Base-by-base conservation (phyloP, 1,140 invertebrate species). In the Whitmania pigra region DNA sequence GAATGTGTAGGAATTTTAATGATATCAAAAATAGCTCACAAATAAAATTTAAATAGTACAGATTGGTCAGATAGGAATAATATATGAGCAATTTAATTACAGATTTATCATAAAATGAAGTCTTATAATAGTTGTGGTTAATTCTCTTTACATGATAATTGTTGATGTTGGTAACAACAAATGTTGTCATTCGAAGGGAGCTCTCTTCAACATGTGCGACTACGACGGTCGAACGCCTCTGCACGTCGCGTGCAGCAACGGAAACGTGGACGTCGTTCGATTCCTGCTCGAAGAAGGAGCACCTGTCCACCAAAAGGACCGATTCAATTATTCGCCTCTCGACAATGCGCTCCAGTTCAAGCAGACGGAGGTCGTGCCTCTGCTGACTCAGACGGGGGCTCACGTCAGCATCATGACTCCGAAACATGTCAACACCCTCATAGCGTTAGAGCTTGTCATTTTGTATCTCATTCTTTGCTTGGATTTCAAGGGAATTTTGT, bases 151-250 rank as follows among this genome's bases (percentile, higher is more conserved):
- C n/a, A n/a, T n/a, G n/a, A n/a, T 36, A 36, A 36, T 36, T 36
- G 11, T 11, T n/a, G 72, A 27, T 20, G 43, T 53, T 49, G 36
- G 3, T 72, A 5, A 13, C 36, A 13, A 49, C 13, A 13, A 49
- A 49, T 11, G 43, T 7, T 49, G 43, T 49, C 43, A 11, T 49
- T 49, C 9, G 13, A 49, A 63, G 57, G 73, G 73, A 18, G 73
- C 71, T 25, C 27, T 43, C 49, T 72, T 74, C 71, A 72, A 70
- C 72, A 53, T 43, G 36, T 53, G 29, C 72, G 87, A 89, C 78
- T 76, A 83, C 13, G 85, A 84, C 0, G 87, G 86, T 54, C 78
- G 87, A 29, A 88, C 88, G 0, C 82, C 87, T 0, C 76, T 89
- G 17, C 87, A 89, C 78, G 60, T 82, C 15, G 78, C 80, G 60